These are phyloP conservation scores for Myotis davidii DNA, from an alignment of 2,113 vertebrate genomes.

Conservation along the genomic window DNA sequence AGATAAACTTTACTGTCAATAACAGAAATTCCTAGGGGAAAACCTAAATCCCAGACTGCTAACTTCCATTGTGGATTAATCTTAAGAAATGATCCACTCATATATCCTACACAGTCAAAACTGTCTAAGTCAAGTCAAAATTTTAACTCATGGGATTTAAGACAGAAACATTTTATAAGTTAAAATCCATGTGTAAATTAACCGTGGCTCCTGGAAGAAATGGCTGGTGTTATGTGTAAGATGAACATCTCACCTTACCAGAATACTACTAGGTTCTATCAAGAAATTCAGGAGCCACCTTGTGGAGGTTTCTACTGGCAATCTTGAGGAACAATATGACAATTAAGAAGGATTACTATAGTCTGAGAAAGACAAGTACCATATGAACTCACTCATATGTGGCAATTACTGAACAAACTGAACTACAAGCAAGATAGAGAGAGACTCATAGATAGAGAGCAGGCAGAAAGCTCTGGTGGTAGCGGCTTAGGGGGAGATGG, in stretches of 20 bases:
- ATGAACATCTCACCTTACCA: not conserved
- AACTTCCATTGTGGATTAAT: not conserved
- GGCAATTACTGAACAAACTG: too few relatives aligned
- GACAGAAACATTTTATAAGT: not conserved
- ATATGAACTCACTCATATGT: too few relatives aligned
- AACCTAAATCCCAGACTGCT: not conserved
- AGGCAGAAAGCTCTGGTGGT: too few relatives aligned
- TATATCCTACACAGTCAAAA: not conserved
- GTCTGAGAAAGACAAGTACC: too few relatives aligned
- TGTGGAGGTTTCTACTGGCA: not conserved
- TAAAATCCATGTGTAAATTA: slow-evolving; percentile 14
- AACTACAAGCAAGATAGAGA: too few relatives aligned
- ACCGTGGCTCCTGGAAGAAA: not conserved
- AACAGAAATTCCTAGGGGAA: not conserved
- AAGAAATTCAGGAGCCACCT: not conserved
- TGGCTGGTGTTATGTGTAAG: not conserved
- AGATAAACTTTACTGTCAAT: not conserved
- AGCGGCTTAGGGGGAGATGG: too few relatives aligned
- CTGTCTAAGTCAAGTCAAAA: not conserved
- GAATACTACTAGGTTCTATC: not conserved
- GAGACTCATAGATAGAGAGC: too few relatives aligned
- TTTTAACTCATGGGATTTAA: not conserved
- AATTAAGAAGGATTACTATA: not conserved
- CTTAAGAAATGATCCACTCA: not conserved
- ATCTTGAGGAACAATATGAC: not conserved